phyloP scores from a whole-genome alignment of 2,113 vertebrate genomes.

The Myotis brandtii region DNA sequence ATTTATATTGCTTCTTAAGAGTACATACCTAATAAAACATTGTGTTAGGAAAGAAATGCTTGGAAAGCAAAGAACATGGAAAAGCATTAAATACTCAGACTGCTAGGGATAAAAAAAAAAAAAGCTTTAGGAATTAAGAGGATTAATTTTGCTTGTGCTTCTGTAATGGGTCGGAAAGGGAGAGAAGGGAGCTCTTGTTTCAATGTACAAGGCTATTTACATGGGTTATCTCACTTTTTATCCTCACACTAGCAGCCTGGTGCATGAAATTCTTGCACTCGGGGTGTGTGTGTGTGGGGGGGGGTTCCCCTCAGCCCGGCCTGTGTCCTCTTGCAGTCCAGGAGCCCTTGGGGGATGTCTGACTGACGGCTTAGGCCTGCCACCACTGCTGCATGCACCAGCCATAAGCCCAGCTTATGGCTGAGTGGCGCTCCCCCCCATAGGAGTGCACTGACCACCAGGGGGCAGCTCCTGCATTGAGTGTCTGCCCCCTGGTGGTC shows the following conservation, averaged over 20 bases:
- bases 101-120: constrained; percentile 21
- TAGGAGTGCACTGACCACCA: no score
- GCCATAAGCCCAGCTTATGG: no score
- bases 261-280: no score
- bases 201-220: neutral
- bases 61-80: constrained; percentile 47
- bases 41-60: constrained; percentile 34
- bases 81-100: constrained; percentile 34
- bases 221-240: constrained; percentile 20
- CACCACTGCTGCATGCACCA: no score
- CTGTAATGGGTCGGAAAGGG: neutral
- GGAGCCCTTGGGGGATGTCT: no score
- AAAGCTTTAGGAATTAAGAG: constrained; percentile 59
- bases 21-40: constrained; percentile 41
- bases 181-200: neutral
- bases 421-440: no score
- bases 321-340: no score
- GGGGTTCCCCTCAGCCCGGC: no score
- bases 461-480: no score
- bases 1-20: constrained; percentile 54
- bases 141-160: constrained; percentile 60
- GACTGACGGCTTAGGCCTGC: no score
- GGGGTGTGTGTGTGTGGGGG: no score
- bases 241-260: neutral
- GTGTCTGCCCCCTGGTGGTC: no score